phyloP scores from a whole-genome alignment of 2,888 invertebrate genomes.

The Ephialtes manifestator region DNA sequence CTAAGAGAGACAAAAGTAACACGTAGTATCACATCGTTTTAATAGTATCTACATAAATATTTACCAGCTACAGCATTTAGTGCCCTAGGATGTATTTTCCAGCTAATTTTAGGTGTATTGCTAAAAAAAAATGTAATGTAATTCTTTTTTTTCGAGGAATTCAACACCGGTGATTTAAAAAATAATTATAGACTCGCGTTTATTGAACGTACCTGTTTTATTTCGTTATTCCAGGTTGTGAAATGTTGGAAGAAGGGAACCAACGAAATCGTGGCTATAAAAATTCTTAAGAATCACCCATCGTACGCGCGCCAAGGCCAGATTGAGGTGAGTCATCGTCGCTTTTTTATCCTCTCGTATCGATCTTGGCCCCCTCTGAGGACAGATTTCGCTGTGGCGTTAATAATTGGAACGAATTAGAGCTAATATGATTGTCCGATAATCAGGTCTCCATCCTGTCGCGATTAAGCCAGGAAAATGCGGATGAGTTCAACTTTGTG shows the following conservation, averaged over 20 bases:
- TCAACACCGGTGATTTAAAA: neutral
- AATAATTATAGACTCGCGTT: neutral
- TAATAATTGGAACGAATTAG: neutral
- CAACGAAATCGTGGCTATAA: constrained; percentile 99
- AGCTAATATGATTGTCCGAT: constrained; percentile 49
- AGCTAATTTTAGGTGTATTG: neutral
- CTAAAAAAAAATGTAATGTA: neutral
- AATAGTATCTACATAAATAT: neutral
- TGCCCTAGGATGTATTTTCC: neutral
- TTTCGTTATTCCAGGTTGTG: constrained; percentile 91
- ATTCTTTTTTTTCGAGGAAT: neutral
- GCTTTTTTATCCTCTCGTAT: constrained; percentile 11
- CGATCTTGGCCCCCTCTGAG: neutral
- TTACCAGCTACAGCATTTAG: neutral
- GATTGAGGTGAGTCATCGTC: constrained; percentile 93
- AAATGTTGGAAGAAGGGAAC: constrained; percentile 99
- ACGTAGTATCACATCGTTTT: too few species aligned
- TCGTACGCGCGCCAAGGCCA: constrained; percentile 99
- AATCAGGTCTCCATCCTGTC: constrained; percentile 94
- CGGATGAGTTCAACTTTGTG: constrained; percentile 99
- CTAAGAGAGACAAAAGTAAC: too few species aligned
- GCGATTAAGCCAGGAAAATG: constrained; percentile 98
- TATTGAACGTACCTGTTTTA: neutral
- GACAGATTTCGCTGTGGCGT: neutral
- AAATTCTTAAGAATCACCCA: constrained; percentile 99